Base-by-base conservation (phyloP, 2,113 vertebrate species). In the Psophia crepitans region DNA sequence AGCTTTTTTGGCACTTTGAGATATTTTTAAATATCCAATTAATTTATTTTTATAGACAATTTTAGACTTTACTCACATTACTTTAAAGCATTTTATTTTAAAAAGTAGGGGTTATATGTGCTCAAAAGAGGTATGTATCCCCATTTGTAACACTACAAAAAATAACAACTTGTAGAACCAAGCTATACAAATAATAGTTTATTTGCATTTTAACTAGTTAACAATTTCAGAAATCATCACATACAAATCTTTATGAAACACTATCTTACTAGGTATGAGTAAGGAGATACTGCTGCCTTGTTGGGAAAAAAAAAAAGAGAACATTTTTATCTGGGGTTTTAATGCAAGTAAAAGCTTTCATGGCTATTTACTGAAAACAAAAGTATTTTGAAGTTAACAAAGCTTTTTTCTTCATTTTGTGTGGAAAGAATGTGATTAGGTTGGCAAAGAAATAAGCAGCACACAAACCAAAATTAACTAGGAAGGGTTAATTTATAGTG, bases 21-120 rank as follows among this genome's bases (percentile, higher is more conserved):
- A 88, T 97, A 98, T 98, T 96, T 97, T 98, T 96, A 98, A 98
- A 96, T 97, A 96, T 93, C 83, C 96, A 94, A 95, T 95, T 68
- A 94, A 96, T 97, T 97, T 88, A 81, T 95, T 97, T 98, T 98
- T 98, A 97, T 96, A 87, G 95, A 96, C 87, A 95, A 93, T 97
- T 97, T 98, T 89, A 97, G 43, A 66, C 92, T 97, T 97, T 86
- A 87, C 76, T 96, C 27, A 60, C 75, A 95, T 95, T 94, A 95
- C 93, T 84, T 97, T 87, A 94, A 97, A 95, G 69, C 60, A 95
- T 94, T 97, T 94, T 48, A 24, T 58, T 80, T 84, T 76, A 73
- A 92, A 90, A 88, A 95, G 70, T 74, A 96, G 83, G 93, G 74
- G 83, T 95, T 96, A 74, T 79, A 95, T 84, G 75, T 89, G 96